Evolutionary conservation across 2,113 vertebrate genomes (phyloP).

Genomic region (Colinus virginianus): DNA sequence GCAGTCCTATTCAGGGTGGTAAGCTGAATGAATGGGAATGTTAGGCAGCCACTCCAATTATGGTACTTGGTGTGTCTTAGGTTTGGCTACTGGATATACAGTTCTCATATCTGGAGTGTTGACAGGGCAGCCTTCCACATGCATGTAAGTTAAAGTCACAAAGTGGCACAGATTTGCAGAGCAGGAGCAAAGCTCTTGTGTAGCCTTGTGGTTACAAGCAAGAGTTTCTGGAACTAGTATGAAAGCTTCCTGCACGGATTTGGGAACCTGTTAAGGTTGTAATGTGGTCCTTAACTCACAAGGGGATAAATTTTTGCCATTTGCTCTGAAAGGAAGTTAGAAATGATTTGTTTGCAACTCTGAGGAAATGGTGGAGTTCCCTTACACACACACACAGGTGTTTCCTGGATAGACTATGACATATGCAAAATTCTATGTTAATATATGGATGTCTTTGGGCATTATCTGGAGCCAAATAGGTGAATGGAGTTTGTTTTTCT

Average conservation of each 20-base stretch:
- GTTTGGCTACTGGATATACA: not conserved
- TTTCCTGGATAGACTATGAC: not conserved
- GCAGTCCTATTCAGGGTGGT: not conserved
- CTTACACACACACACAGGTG: not conserved
- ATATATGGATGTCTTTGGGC: not conserved
- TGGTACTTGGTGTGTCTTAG: not conserved
- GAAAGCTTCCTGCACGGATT: not conserved
- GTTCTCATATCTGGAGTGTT: not conserved
- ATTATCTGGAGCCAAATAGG: not conserved
- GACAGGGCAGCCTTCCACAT: not conserved
- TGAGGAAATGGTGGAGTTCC: slow-evolving; percentile 7
- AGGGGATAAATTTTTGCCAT: not conserved
- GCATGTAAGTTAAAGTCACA: not conserved
- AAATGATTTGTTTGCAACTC: slow-evolving; percentile 11
- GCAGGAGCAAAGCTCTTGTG: not conserved
- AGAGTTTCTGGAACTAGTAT: not conserved
- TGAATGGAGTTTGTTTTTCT: not conserved
- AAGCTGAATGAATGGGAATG: not conserved
- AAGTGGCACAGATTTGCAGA: not conserved
- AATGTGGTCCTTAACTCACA: not conserved
- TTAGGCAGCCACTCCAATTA: not conserved
- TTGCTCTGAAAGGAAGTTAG: slow-evolving; percentile 42
- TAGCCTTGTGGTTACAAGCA: not conserved
- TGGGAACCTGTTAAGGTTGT: not conserved
- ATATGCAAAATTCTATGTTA: not conserved